phyloP scores from a whole-genome alignment of 2,113 vertebrate species.

The Ranitomeya imitator region DNA sequence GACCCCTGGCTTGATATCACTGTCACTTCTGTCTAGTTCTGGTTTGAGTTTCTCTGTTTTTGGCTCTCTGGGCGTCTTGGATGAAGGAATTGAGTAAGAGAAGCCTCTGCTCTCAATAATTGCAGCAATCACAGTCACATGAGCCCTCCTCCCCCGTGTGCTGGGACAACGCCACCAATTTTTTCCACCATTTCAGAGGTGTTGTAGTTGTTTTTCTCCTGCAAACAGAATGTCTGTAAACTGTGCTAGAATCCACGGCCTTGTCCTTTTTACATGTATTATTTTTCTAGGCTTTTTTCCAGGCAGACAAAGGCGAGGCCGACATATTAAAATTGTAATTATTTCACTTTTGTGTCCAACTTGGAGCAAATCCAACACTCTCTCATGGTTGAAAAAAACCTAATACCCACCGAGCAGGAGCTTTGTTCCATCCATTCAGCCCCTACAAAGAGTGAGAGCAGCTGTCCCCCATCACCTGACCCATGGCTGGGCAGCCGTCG shows the following conservation, averaged over 20 bases:
- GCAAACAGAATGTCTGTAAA: neutral
- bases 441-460: too few species aligned
- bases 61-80: too few species aligned
- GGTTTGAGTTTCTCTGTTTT: too few species aligned
- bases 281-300: constrained; percentile 52
- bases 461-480: too few species aligned
- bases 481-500: too few species aligned
- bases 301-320: constrained; percentile 37
- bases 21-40: too few species aligned
- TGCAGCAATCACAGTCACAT: neutral
- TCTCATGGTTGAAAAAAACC: neutral
- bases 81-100: too few species aligned
- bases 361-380: constrained; percentile 19
- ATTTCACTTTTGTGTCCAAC: constrained; percentile 45
- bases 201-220: neutral
- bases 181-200: neutral
- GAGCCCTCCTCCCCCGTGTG: neutral
- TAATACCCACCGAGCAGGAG: neutral
- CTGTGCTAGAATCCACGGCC: neutral
- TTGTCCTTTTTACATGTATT: constrained; percentile 16
- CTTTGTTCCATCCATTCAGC: neutral
- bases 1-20: too few species aligned
- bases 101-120: too few species aligned
- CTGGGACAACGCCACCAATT: neutral
- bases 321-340: constrained; percentile 35